These are phyloP conservation scores for Drosophila grimshawi DNA, from an alignment of 1,140 invertebrate species.

Conservation along the genomic window DNA sequence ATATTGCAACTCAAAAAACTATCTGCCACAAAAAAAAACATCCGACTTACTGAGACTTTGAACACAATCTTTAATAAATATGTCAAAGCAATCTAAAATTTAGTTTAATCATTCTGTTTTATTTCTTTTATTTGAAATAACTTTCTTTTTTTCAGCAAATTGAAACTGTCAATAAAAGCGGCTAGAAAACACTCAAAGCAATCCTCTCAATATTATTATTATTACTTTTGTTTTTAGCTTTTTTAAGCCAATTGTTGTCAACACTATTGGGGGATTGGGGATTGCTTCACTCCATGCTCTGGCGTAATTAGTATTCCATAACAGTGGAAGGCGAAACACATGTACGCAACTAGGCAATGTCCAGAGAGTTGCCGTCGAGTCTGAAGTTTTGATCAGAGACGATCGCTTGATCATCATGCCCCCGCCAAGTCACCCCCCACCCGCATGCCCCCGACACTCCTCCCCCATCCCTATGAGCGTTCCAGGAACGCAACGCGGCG, in stretches of 20 bases:
- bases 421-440: too few relatives aligned
- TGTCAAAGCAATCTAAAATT: too few relatives aligned
- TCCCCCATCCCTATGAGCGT: neutral
- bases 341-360: conserved; percentile 46
- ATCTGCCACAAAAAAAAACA: too few relatives aligned
- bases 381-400: conserved; percentile 11
- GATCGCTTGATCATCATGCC: conserved; percentile 26
- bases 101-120: too few relatives aligned
- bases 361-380: conserved; percentile 5
- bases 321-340: conserved; percentile 63
- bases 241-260: neutral
- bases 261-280: neutral
- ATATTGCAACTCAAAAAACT: too few relatives aligned
- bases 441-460: neutral
- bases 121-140: too few relatives aligned
- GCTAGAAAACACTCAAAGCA: too few relatives aligned
- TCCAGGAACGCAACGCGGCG: conserved; percentile 43
- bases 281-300: neutral
- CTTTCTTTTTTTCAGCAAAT: too few relatives aligned
- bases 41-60: too few relatives aligned
- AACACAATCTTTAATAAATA: too few relatives aligned
- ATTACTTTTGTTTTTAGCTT: neutral
- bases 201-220: too few relatives aligned
- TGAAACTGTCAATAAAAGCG: too few relatives aligned
- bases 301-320: conserved; percentile 70